These are phyloP conservation scores for Kryphioiulus occultus DNA, from an alignment of 2,888 invertebrate species.

Conservation along the genomic window DNA sequence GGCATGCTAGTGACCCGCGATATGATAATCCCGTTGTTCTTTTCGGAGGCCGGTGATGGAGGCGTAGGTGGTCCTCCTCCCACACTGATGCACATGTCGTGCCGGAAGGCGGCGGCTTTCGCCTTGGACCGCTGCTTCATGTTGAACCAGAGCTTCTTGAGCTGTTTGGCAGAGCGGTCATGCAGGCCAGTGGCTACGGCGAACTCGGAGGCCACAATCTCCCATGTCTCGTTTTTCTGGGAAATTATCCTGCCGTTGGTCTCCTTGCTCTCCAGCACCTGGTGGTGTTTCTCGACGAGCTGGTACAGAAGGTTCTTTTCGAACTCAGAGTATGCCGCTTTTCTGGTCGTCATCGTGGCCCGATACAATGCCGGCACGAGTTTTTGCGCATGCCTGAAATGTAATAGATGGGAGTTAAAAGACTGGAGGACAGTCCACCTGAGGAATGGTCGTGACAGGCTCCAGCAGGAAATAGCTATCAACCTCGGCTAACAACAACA, in stretches of 20 bases:
- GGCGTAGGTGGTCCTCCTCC: background rate
- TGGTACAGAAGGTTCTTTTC: conserved; percentile 2
- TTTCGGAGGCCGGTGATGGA: background rate
- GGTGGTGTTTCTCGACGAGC: conserved; percentile 13
- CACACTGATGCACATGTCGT: background rate
- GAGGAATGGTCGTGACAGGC: no score
- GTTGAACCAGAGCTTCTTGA: conserved; percentile 8
- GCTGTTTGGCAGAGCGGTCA: background rate
- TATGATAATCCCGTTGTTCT: background rate
- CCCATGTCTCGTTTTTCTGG: conserved; percentile 14
- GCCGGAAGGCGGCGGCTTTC: background rate
- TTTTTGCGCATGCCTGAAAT: background rate
- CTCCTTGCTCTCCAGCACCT: background rate
- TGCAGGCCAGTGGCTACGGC: background rate
- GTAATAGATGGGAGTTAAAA: conserved; percentile 19
- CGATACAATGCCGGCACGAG: conserved; percentile 1
- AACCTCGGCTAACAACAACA: background rate
- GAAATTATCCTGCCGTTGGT: background rate
- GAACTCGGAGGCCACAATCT: background rate
- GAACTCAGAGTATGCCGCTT: background rate
- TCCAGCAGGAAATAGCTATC: background rate
- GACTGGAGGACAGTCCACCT: background rate
- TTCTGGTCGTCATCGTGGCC: background rate
- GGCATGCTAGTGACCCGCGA: background rate
- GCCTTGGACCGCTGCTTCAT: background rate